Base-by-base conservation (phyloP, 1,140 invertebrate species). In the Cecropterus lyciades region DNA sequence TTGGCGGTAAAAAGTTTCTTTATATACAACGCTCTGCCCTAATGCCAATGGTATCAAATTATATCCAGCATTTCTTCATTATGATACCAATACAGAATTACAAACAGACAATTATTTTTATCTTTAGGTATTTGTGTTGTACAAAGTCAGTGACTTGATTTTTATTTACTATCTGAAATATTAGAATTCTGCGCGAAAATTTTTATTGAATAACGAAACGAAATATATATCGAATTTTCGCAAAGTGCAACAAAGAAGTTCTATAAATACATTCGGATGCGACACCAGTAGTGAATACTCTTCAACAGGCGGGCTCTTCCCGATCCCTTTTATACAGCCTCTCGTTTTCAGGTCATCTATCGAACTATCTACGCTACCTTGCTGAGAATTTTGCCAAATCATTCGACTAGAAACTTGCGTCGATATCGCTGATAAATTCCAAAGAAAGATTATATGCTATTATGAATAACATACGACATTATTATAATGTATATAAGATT, bases 201-300 rank as follows among this genome's bases (percentile, higher is more conserved):
- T 13, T 13, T 43, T 14, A 43, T 59, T 24, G 40, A 43, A 57
- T 45, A 42, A 45, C 8, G 42, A n/a, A n/a, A n/a, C n/a, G n/a
- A n/a, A n/a, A n/a, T 49, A 33, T 62, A 62, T 51, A 49, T 62
- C 40, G 46, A 67, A 43, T 43, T 59, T n/a, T 66, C 40, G 27
- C 69, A 73, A 67, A 68, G 52, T 74, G 67, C 67, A 70, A 72
- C 42, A 57, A 68, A 72, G 60, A 46, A 51, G 46, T 33, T 17
- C 59, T 67, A 57, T 72, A 72, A 70, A 69, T 65, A 69, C 65
- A 79, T 76, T 78, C 72, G 79, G 72, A 82, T 76, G 74, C 74
- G 75, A 77, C 77, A 83, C 79, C 80, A 80, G 80, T 79, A 79
- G 76, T 69, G 75, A 72, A 77, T 78, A 79, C 78, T 85, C 75